Evolutionary conservation across 2,113 vertebrate species (phyloP).

Genomic region (Ginglymostoma cirratum): DNA sequence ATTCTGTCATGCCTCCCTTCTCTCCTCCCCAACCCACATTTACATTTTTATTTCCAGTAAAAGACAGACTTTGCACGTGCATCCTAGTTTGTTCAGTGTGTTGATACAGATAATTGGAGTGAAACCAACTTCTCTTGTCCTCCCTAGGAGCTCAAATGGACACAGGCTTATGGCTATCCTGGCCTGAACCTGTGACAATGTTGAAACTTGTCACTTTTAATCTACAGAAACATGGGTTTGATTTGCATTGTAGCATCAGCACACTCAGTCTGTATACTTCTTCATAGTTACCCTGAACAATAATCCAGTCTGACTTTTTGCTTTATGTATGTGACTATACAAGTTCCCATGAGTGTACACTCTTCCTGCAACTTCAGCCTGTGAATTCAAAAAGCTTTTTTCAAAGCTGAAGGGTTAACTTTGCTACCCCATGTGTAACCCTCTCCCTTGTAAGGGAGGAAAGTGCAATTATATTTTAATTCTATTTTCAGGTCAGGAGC

Average conservation of each 20-base stretch:
- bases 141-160: neutral
- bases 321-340: neutral
- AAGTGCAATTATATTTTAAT: neutral
- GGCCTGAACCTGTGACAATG: neutral
- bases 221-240: neutral
- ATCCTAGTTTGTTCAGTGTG: neutral
- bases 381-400: neutral
- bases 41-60: neutral
- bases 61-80: neutral
- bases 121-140: no score
- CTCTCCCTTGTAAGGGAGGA: neutral
- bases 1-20: neutral
- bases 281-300: neutral
- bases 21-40: no score
- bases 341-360: neutral
- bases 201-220: neutral
- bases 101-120: neutral
- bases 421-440: neutral
- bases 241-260: neutral
- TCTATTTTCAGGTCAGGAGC: slow-evolving; percentile 60
- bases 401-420: neutral
- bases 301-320: neutral
- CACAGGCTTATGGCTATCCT: neutral
- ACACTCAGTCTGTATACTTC: neutral
- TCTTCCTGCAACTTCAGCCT: neutral